phyloP scores from a whole-genome alignment of 1,140 invertebrate genomes.

The Mycetomoellerius zeteki region DNA sequence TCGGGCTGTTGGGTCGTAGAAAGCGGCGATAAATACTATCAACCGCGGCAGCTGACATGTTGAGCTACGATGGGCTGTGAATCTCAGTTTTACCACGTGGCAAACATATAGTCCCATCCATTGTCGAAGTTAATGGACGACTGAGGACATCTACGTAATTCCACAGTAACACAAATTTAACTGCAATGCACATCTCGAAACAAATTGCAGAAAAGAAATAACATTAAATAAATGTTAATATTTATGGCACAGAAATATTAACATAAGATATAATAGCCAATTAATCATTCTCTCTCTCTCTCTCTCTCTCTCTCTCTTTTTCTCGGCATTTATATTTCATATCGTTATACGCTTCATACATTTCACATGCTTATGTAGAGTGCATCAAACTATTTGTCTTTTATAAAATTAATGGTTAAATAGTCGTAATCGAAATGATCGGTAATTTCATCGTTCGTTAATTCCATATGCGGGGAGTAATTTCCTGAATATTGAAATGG shows the following conservation, averaged over 20 bases:
- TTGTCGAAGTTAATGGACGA: conserved; percentile 53
- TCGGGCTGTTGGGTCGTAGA: conserved; percentile 57
- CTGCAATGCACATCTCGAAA: neutral
- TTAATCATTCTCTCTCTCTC: neutral
- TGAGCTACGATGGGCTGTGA: conserved; percentile 58
- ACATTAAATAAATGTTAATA: neutral
- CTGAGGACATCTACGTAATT: conserved; percentile 27
- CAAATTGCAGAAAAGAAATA: neutral
- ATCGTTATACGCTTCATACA: neutral
- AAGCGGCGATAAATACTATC: conserved; percentile 58
- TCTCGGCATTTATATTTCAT: conserved; percentile 5
- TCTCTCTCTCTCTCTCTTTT: neutral
- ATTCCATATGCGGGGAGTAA: conserved; percentile 4
- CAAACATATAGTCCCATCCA: conserved; percentile 36
- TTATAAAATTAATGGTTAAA: conserved; percentile 34
- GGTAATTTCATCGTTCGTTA: conserved; percentile 51
- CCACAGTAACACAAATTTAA: neutral
- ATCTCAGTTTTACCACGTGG: conserved; percentile 42
- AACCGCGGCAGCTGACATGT: conserved; percentile 49
- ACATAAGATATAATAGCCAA: neutral
- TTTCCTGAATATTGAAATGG: conserved; percentile 53
- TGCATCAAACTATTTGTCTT: neutral
- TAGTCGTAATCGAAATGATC: conserved; percentile 25
- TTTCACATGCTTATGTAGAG: neutral
- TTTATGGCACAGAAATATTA: neutral